These are phyloP conservation scores for Drosophila paulistorum DNA, from an alignment of 1,140 invertebrate genomes.

Conservation along the genomic window DNA sequence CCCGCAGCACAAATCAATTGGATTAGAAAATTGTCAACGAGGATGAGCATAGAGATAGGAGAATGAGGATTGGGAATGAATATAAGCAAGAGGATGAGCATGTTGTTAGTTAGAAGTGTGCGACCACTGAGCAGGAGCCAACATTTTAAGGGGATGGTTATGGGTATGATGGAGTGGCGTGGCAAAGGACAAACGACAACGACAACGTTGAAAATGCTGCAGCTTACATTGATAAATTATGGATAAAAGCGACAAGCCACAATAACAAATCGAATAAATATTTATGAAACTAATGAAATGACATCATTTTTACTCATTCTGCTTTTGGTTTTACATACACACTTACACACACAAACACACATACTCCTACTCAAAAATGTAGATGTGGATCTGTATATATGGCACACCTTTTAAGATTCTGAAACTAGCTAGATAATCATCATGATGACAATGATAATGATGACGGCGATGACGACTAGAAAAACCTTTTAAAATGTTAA, in stretches of 20 bases:
- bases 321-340: conserved; percentile 4
- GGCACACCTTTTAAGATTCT: conserved; percentile 42
- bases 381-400: conserved; percentile 7
- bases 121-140: neutral
- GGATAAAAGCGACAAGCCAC: conserved; percentile 63
- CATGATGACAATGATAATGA: conserved; percentile 34
- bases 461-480: conserved; percentile 54
- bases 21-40: conserved; percentile 79
- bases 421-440: conserved; percentile 37
- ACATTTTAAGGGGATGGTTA: neutral
- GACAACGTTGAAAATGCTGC: conserved; percentile 58
- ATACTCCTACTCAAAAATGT: too few relatives aligned
- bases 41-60: conserved; percentile 27
- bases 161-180: neutral
- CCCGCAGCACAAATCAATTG: conserved; percentile 79
- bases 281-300: conserved; percentile 81
- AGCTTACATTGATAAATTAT: conserved; percentile 80
- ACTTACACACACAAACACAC: neutral
- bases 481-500: conserved; percentile 80
- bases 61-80: neutral
- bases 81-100: conserved; percentile 7
- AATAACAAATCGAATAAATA: conserved; percentile 76
- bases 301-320: conserved; percentile 51
- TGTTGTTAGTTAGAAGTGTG: conserved; percentile 4
- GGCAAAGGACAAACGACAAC: conserved; percentile 34